A percentile compares a stretch with the other conserved stretches of the same genome.
phyloP scores from a whole-genome alignment of 2,113 vertebrate species.

The Polyodon spathula region DNA sequence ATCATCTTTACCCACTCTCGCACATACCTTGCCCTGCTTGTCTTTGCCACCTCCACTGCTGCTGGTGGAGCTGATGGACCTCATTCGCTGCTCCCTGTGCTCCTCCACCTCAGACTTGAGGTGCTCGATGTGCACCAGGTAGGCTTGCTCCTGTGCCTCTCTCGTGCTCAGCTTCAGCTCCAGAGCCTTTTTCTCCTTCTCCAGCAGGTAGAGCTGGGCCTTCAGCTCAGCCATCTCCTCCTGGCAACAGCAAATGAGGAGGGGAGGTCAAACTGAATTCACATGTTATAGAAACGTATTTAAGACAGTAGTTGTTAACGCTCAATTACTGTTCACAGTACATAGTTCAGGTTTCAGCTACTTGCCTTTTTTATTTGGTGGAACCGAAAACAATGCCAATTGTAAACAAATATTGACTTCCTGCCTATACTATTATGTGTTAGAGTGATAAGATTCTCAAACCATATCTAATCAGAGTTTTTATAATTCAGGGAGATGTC shows the following conservation, averaged over 20 bases:
- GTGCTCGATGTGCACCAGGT: constrained; percentile 78
- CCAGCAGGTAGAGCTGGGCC: constrained; percentile 74
- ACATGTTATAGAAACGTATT: no score
- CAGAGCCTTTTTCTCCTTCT: constrained; percentile 78
- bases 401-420: no score
- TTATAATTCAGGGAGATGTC: no score
- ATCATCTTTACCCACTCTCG: not conserved
- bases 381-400: no score
- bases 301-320: no score
- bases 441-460: no score
- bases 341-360: no score
- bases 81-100: constrained; percentile 66
- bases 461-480: no score
- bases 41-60: constrained; percentile 54
- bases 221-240: constrained; percentile 86
- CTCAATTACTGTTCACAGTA: no score
- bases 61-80: constrained; percentile 61
- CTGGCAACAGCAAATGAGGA: constrained; percentile 31
- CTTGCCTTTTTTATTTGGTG: no score
- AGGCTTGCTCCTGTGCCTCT: constrained; percentile 79
- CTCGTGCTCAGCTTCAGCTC: constrained; percentile 74
- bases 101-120: constrained; percentile 80
- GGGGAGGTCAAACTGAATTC: not conserved
- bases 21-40: constrained; percentile 55
- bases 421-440: no score